Percentiles rank a stretch among this genome's conserved stretches.
These are phyloP conservation scores for Drosophila acutilabella DNA, from an alignment of 2,888 invertebrate species.

Conservation along the genomic window DNA sequence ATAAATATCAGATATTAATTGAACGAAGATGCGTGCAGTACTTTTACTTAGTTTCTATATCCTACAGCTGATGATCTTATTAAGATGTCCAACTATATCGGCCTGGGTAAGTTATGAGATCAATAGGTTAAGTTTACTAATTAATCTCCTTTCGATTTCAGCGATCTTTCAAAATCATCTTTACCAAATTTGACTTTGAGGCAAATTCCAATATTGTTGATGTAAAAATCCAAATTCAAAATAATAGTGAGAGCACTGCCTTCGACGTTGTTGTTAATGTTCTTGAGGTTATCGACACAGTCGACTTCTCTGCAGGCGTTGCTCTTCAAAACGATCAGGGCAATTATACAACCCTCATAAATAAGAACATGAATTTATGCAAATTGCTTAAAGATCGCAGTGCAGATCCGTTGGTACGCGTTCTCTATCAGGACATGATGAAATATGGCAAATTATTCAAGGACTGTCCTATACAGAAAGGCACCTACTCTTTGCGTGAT, in stretches of 20 bases:
- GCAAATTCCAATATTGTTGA: constrained; percentile 69
- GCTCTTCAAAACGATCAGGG: constrained; percentile 68
- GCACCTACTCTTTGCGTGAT: constrained; percentile 66
- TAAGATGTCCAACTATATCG: constrained; percentile 43
- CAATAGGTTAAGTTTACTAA: background rate
- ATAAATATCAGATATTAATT: constrained; percentile 60
- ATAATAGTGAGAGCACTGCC: constrained; percentile 55
- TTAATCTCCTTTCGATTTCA: constrained; percentile 29
- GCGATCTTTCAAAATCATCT: constrained; percentile 81
- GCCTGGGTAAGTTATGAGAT: constrained; percentile 74
- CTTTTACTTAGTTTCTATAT: constrained; percentile 29
- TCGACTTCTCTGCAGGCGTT: constrained; percentile 58
- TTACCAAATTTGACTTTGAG: constrained; percentile 66
- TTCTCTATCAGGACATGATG: constrained; percentile 75
- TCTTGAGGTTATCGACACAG: constrained; percentile 69
- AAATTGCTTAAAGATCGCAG: constrained; percentile 74
- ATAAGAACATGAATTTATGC: constrained; percentile 72
- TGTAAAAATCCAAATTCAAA: constrained; percentile 68
- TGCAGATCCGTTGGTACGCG: constrained; percentile 64
- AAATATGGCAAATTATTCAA: constrained; percentile 76
- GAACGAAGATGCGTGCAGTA: constrained; percentile 55
- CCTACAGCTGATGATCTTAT: constrained; percentile 46
- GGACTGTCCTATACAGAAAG: constrained; percentile 77
- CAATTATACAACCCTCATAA: constrained; percentile 68
- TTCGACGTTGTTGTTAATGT: constrained; percentile 65